Evolutionary conservation across 2,888 invertebrate species (phyloP).

Genomic region (Drosophila putrida): DNA sequence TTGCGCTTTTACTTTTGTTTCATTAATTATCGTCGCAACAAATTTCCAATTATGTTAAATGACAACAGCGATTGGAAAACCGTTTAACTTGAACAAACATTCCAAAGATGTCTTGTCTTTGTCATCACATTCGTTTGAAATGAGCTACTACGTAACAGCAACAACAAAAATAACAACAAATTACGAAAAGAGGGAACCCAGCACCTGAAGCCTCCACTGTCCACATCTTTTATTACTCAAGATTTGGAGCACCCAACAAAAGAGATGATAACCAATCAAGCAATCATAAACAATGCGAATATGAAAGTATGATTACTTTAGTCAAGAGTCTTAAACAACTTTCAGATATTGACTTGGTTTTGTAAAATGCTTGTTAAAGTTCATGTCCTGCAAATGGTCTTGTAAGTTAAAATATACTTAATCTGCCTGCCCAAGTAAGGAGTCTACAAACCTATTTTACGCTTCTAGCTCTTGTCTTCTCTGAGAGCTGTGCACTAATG

Average conservation of each 20-base stretch:
- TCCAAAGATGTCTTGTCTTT: conserved; percentile 15
- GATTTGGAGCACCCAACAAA: neutral
- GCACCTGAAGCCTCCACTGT: neutral
- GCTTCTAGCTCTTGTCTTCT: no score
- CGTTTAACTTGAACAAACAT: conserved; percentile 35
- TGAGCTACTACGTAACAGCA: conserved; percentile 15
- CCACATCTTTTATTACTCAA: conserved; percentile 1
- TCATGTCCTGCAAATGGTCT: no score
- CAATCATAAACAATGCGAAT: neutral
- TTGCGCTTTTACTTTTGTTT: conserved; percentile 73
- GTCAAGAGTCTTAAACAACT: no score
- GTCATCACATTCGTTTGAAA: neutral
- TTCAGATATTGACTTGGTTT: no score
- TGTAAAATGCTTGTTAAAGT: no score
- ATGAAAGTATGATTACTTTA: no score
- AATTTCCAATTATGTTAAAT: conserved; percentile 62
- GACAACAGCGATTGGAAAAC: conserved; percentile 58
- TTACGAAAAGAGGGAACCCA: conserved; percentile 2
- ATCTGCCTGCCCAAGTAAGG: no score
- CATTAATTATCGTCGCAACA: conserved; percentile 62
- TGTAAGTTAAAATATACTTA: no score
- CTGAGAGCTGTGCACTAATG: no score
- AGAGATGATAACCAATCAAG: neutral
- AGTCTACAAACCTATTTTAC: no score
- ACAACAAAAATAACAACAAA: conserved; percentile 3